phyloP scores from a whole-genome alignment of 2,113 vertebrate genomes.

The Damaliscus lunatus region DNA sequence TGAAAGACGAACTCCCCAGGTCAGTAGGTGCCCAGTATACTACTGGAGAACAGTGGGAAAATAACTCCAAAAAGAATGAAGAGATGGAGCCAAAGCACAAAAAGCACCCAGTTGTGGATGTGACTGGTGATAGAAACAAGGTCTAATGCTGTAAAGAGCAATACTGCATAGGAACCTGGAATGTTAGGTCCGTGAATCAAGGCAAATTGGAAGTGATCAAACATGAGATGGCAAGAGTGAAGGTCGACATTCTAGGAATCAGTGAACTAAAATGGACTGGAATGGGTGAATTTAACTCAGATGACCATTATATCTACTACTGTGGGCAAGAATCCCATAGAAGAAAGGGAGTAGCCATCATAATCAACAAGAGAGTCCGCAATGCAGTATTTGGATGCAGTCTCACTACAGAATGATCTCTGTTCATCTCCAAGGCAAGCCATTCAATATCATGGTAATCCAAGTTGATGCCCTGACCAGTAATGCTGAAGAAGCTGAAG shows the following conservation, averaged over 20 bases:
- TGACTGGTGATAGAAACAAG: not conserved
- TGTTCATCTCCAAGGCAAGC: not conserved
- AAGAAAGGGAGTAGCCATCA: not conserved
- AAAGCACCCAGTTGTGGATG: not conserved
- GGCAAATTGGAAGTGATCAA: not conserved
- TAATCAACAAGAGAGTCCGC: not conserved
- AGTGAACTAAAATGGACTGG: not conserved
- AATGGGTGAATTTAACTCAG: not conserved
- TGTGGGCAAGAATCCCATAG: not conserved
- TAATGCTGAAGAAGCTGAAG: not conserved
- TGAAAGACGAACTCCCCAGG: not conserved
- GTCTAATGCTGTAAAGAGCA: not conserved
- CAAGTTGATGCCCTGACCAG: not conserved
- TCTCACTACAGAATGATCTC: not conserved
- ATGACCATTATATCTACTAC: not conserved
- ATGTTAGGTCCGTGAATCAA: not conserved
- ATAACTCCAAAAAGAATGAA: not conserved
- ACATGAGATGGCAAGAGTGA: not conserved
- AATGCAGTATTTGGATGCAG: not conserved
- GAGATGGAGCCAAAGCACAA: not conserved
- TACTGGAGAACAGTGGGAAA: not conserved
- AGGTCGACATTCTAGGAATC: not conserved
- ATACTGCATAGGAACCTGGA: not conserved
- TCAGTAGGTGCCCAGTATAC: not conserved
- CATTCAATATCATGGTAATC: not conserved